A percentile compares a stretch with the other conserved stretches of the same genome.
phyloP scores from a whole-genome alignment of 2,797 vertebrate genomes.

The Brotogeris chrysoptera region DNA sequence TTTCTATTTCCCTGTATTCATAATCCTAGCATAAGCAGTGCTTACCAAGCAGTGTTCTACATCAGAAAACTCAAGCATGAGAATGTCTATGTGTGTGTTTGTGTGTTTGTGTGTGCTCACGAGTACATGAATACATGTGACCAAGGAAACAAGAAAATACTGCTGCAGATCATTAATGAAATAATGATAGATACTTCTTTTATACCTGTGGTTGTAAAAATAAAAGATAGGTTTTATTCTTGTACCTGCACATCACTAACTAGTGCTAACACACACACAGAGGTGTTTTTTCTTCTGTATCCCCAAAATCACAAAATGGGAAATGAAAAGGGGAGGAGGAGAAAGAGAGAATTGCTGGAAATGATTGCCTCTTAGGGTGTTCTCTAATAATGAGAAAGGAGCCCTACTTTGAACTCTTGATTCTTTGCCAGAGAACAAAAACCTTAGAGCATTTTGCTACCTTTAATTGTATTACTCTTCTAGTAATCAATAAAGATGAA shows the following conservation, averaged over 20 bases:
- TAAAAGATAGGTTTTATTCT: neutral
- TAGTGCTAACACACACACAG: neutral
- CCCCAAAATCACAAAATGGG: neutral
- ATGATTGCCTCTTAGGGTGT: neutral
- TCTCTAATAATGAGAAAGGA: conserved; percentile 16
- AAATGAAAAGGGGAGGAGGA: conserved; percentile 22
- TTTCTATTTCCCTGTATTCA: conserved; percentile 18
- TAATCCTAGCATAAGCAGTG: conserved; percentile 2
- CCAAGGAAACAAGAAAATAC: neutral
- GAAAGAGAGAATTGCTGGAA: conserved; percentile 1
- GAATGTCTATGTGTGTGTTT: accelerated
- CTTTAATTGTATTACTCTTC: conserved; percentile 54
- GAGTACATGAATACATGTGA: neutral
- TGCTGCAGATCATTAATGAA: conserved; percentile 13
- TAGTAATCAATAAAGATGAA: conserved; percentile 68
- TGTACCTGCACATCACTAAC: neutral
- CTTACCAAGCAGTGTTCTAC: neutral
- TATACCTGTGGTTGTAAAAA: neutral
- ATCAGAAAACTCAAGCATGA: neutral
- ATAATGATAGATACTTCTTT: neutral
- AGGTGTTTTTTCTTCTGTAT: neutral
- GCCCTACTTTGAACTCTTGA: neutral
- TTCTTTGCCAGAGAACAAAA: conserved; percentile 26
- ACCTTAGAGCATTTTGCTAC: conserved; percentile 21
- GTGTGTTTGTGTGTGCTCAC: neutral